phyloP scores from a whole-genome alignment of 2,888 invertebrate species.

The Atrina japonica region DNA sequence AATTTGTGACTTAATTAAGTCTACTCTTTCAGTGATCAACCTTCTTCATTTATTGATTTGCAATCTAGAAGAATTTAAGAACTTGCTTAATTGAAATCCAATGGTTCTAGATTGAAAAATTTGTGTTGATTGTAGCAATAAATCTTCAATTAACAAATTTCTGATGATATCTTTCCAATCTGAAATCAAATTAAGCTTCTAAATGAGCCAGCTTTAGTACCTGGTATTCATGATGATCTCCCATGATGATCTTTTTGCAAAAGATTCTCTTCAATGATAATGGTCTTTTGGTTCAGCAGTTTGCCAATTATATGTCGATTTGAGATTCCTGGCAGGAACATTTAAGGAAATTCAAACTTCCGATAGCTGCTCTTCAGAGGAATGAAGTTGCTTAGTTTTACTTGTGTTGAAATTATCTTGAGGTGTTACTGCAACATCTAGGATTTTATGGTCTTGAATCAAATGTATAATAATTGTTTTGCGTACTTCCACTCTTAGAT shows the following conservation, averaged over 20 bases:
- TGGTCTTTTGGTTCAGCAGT: background rate
- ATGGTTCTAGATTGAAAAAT: slow-evolving; percentile 30
- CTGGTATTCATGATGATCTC: slow-evolving; percentile 7
- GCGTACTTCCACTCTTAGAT: no score
- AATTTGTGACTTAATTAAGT: slow-evolving; percentile 32
- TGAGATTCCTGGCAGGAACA: slow-evolving; percentile 2
- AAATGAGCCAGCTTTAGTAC: slow-evolving; percentile 9
- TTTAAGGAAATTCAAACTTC: slow-evolving; percentile 2
- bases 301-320: background rate
- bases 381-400: background rate
- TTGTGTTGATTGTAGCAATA: slow-evolving; percentile 27
- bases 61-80: slow-evolving; percentile 26
- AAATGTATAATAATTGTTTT: no score
- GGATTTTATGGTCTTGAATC: no score
- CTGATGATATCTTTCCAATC: slow-evolving; percentile 31
- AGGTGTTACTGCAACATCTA: no score
- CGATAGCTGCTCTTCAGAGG: background rate
- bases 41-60: slow-evolving; percentile 11
- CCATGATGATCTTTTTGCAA: slow-evolving; percentile 6
- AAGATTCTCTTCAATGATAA: background rate
- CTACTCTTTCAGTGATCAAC: background rate
- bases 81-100: slow-evolving; percentile 32
- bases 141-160: slow-evolving; percentile 36
- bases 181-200: slow-evolving; percentile 23
- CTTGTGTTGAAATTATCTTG: no score